phyloP scores from a whole-genome alignment of 1,140 invertebrate species.

The Pollicipes pollicipes region DNA sequence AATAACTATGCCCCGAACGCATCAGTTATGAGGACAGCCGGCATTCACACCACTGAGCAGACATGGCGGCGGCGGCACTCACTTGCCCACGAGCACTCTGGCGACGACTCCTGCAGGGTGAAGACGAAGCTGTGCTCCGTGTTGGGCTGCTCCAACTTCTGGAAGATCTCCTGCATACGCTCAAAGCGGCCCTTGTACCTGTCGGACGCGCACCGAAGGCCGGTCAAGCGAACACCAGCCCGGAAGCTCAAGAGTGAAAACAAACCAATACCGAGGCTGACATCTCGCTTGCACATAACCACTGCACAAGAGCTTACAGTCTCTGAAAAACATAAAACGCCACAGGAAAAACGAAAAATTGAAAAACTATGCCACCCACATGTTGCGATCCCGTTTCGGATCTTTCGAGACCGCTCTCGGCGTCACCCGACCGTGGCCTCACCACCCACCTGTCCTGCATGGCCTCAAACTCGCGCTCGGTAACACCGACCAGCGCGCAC shows the following conservation, averaged over 20 bases:
- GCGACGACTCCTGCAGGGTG: constrained; percentile 15
- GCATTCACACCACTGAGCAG: background rate
- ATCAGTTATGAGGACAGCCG: background rate
- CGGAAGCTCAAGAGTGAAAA: too few relatives aligned
- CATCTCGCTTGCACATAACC: background rate
- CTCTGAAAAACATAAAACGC: background rate
- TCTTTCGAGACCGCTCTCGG: too few relatives aligned
- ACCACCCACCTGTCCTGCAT: background rate
- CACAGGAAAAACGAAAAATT: too few relatives aligned
- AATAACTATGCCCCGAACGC: too few relatives aligned
- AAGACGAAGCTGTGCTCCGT: constrained; percentile 15
- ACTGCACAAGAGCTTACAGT: background rate
- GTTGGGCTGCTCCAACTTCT: too few relatives aligned
- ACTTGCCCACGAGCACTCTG: constrained; percentile 19
- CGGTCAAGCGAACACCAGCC: too few relatives aligned
- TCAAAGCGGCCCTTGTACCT: constrained; percentile 18
- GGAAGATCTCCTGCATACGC: constrained; percentile 3
- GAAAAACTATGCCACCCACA: too few relatives aligned
- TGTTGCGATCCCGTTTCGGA: too few relatives aligned
- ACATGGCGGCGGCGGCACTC: background rate
- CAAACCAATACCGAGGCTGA: constrained; percentile 4
- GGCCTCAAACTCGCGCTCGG: constrained; percentile 9
- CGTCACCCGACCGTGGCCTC: too few relatives aligned
- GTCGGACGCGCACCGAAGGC: too few relatives aligned
- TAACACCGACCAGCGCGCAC: constrained; percentile 17